These are phyloP conservation scores for Cossypha polioptera DNA, from an alignment of 2,797 vertebrate genomes.

Conservation along the genomic window DNA sequence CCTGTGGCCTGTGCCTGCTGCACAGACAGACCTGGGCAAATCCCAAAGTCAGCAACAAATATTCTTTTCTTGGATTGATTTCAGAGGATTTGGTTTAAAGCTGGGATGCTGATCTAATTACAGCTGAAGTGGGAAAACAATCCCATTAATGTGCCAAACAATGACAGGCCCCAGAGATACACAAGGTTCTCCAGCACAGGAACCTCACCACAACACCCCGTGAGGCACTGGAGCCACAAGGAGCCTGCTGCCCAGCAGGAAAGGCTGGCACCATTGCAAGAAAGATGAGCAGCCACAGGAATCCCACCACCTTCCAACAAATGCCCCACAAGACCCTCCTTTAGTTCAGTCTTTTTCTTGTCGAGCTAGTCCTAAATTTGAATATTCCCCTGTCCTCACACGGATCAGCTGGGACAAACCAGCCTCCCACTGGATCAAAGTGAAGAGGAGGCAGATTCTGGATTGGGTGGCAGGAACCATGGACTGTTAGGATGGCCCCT, in stretches of 20 bases:
- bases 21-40: neutral
- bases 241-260: neutral
- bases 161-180: neutral
- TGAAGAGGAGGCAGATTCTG: neutral
- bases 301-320: neutral
- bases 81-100: neutral
- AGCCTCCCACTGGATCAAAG: neutral
- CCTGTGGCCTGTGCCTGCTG: neutral
- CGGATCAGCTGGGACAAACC: neutral
- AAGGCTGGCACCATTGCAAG: neutral
- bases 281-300: neutral
- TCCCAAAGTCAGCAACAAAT: neutral
- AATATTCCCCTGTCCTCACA: neutral
- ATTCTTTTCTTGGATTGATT: neutral
- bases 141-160: neutral
- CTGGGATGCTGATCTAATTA: neutral
- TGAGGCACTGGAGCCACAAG: fast-evolving
- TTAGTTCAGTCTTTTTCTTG: neutral
- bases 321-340: neutral
- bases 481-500: neutral
- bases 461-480: neutral
- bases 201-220: neutral
- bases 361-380: neutral
- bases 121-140: neutral
- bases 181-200: neutral